A percentile compares a stretch with the other conserved stretches of the same genome.
Conservation (phyloP, 2,797 vertebrate genomes). For the Sebastes reedi region DNA sequence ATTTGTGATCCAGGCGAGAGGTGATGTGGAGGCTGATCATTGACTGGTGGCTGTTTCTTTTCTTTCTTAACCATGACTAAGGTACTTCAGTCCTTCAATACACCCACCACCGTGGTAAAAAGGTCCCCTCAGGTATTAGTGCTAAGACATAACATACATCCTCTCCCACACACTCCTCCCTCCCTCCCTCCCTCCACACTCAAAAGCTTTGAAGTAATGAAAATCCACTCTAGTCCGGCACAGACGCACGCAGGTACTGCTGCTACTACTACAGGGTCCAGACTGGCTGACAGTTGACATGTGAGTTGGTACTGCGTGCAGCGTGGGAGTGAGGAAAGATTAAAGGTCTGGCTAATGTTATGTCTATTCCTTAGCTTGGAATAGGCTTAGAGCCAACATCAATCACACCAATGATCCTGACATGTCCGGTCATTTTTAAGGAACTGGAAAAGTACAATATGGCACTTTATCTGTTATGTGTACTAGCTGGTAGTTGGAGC, state of each 20-base stretch:
- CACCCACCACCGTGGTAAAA: background rate
- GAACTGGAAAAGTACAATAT: background rate
- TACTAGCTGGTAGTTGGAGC: background rate
- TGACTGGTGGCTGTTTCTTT: background rate
- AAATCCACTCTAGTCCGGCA: conserved; percentile 20
- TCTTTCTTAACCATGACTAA: background rate
- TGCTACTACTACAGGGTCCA: conserved; percentile 6
- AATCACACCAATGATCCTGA: conserved; percentile 35
- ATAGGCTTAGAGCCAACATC: conserved; percentile 46
- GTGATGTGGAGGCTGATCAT: background rate
- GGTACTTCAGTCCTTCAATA: background rate
- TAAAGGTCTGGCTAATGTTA: conserved; percentile 65
- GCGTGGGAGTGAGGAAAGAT: conserved; percentile 55
- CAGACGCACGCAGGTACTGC: background rate
- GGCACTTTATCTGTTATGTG: background rate
- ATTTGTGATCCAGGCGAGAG: background rate
- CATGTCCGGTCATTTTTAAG: background rate
- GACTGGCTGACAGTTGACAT: conserved; percentile 22
- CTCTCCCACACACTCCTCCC: background rate
- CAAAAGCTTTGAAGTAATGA: conserved; percentile 20
- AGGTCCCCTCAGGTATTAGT: conserved; percentile 14
- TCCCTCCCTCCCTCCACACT: background rate
- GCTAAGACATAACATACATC: background rate
- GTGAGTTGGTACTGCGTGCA: conserved; percentile 50
- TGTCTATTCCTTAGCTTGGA: conserved; percentile 53